phyloP scores from a whole-genome alignment of 2,888 invertebrate species.

The Yponomeuta plumbellus region DNA sequence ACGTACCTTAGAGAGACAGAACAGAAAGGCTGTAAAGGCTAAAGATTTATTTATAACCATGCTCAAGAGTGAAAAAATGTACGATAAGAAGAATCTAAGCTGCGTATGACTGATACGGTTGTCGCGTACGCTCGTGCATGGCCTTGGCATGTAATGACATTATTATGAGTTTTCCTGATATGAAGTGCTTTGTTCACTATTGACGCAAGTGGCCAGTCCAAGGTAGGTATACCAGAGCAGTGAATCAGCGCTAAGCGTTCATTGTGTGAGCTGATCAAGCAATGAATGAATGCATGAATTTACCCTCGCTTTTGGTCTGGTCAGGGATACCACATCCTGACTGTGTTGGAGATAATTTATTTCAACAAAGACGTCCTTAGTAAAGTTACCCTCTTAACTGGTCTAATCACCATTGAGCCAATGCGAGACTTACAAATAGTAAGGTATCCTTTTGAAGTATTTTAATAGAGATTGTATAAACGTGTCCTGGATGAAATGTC shows the following conservation, averaged over 20 bases:
- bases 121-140: not conserved
- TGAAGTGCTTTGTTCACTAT: conserved; percentile 11
- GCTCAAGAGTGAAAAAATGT: not conserved
- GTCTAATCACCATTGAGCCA: too few species aligned
- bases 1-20: not conserved
- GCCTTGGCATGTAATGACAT: conserved; percentile 8
- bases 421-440: too few species aligned
- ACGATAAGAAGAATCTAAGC: not conserved
- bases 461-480: too few species aligned
- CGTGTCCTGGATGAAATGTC: too few species aligned
- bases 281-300: not conserved
- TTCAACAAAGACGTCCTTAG: not conserved
- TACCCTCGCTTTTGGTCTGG: not conserved
- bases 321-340: conserved; percentile 1
- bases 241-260: not conserved
- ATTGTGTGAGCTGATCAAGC: conserved; percentile 8
- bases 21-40: too few species aligned
- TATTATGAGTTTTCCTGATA: conserved; percentile 16
- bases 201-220: conserved; percentile 8
- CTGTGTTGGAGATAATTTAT: not conserved
- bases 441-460: too few species aligned
- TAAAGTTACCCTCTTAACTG: not conserved
- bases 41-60: not conserved
- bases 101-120: not conserved
- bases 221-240: not conserved